Base-by-base conservation (phyloP, 2,888 invertebrate genomes). In the Tromatobia lineatoria region DNA sequence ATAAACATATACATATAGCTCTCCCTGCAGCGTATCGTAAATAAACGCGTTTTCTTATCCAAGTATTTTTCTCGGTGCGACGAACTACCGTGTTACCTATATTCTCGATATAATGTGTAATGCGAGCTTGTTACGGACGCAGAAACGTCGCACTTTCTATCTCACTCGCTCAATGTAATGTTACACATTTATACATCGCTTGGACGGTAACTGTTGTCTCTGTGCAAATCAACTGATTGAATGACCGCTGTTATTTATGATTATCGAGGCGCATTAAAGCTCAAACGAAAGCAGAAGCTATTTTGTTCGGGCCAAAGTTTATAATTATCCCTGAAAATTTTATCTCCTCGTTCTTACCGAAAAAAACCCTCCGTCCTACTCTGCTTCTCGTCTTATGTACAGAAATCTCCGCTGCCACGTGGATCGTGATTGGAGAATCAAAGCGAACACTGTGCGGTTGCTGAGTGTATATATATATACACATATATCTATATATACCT, bases 11-110 rank as follows among this genome's bases (percentile, higher is more conserved):
- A 38, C 61, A 61, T 34, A 61, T n/a, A 61, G 13, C 23, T 8
- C 57, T 57, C 38, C n/a, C 45, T 25, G 59, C 15, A 47, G 57
- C 73, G 73, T 61, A 45, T 73, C 73, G 73, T 73, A 73, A 73
- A 73, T 73, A 73, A 73, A 61, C 59, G 59, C 73, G 45, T 74
- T 74, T 61, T 47, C 73, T 61, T 74, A 59, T 74, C 73, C 47
- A 23, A 74, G 73, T 47, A 74, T 61, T 74, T 61, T 45, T 42
- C 59, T 18, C 61, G 59, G 59, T 47, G 29, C 29, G 73, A 61
- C 73, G 73, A 74, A 74, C 73, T 74, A 61, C 73, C 73, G 73
- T 61, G 73, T 74, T 74, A 61, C 73, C 73, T 74, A 47, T 74
- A 74, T 57, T 38, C 20, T 64, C 61, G 38, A 64, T 64, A 64